Conservation (phyloP, 2,113 vertebrate genomes). For the Origma solitaria region DNA sequence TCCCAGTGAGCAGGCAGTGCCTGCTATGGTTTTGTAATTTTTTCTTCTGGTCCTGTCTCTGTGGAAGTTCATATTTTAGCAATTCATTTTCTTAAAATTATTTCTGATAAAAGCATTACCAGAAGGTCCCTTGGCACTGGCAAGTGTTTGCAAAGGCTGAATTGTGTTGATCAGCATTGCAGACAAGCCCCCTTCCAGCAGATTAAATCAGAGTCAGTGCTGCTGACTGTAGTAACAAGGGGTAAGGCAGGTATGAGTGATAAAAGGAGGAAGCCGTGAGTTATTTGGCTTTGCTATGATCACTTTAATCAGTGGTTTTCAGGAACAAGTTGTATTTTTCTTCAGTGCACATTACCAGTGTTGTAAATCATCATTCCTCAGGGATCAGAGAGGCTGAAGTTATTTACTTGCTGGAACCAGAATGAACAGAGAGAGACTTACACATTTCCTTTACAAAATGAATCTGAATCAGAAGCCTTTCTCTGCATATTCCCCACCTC, state of each 20-base stretch:
- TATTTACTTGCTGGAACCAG: conserved; percentile 13
- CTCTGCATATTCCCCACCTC: background rate
- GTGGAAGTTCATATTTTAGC: background rate
- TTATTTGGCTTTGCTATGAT: conserved; percentile 31
- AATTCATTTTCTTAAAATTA: background rate
- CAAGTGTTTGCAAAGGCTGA: background rate
- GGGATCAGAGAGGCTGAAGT: conserved; percentile 19
- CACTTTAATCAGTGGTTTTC: conserved; percentile 37
- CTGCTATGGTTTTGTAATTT: background rate
- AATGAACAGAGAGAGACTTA: background rate
- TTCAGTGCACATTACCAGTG: background rate
- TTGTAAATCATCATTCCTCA: conserved; percentile 37
- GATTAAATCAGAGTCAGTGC: background rate
- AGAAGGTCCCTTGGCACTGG: background rate
- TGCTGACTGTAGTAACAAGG: background rate
- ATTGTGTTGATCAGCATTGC: background rate
- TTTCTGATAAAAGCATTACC: background rate
- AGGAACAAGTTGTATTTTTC: conserved; percentile 44
- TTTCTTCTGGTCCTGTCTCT: background rate
- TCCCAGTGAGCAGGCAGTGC: background rate
- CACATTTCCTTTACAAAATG: background rate
- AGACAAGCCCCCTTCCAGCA: background rate
- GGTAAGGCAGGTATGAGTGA: background rate
- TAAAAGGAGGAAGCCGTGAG: background rate
- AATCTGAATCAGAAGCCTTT: background rate